Conservation (phyloP, 2,888 invertebrate genomes). For the Sminthurinus aureus region DNA sequence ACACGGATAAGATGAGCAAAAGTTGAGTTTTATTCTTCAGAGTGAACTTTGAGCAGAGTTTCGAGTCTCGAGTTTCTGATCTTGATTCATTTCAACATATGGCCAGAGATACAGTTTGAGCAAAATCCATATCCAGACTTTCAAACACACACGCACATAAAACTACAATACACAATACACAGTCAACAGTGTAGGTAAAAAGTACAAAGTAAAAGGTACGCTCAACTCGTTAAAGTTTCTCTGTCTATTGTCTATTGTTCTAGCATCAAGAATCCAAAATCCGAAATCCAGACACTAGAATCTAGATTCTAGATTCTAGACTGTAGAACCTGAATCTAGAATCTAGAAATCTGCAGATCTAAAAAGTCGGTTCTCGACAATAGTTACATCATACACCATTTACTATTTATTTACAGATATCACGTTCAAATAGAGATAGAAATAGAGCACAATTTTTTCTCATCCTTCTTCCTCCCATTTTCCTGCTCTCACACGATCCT, state of each 20-base stretch:
- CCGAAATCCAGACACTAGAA: no score
- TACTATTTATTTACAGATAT: slow-evolving; percentile 25
- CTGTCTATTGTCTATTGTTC: not conserved
- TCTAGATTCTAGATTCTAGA: no score
- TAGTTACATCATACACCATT: slow-evolving; percentile 11
- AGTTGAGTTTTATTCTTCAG: not conserved
- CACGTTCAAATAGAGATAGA: not conserved
- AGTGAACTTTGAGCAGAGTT: no score
- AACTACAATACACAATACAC: not conserved
- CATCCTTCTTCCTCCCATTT: not conserved
- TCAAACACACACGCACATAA: not conserved
- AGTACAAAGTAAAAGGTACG: not conserved
- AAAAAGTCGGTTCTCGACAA: not conserved
- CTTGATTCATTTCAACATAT: not conserved
- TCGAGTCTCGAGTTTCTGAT: not conserved
- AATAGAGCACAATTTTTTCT: not conserved
- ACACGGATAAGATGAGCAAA: not conserved
- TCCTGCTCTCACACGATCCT: not conserved
- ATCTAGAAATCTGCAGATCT: no score
- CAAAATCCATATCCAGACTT: not conserved
- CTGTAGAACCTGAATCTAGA: no score
- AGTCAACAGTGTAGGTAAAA: not conserved
- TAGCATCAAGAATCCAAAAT: not conserved
- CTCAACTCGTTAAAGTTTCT: not conserved
- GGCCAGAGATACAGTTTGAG: not conserved